Conservation (phyloP, 2,888 invertebrate genomes). For the Lithophane leautieri region DNA sequence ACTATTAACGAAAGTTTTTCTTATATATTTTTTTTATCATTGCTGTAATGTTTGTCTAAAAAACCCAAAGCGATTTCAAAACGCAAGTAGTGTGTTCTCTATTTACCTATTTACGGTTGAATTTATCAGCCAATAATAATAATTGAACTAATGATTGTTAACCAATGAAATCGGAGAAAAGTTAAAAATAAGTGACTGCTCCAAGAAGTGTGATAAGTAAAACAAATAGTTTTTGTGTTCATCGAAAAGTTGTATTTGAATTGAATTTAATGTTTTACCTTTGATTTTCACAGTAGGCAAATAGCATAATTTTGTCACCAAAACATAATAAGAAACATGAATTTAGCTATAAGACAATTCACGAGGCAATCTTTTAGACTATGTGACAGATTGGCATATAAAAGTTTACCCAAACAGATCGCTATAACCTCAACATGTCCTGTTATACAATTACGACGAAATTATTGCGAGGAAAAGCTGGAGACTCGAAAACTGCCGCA, state of each 20-base stretch:
- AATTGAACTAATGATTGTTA: rapidly evolving
- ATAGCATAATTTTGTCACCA: slow-evolving; percentile 61
- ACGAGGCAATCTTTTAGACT: slow-evolving; percentile 81
- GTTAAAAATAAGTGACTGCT: not conserved
- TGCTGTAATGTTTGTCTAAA: not conserved
- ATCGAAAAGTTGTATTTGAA: slow-evolving; percentile 59
- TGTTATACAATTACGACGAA: slow-evolving; percentile 83
- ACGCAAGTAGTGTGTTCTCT: slow-evolving; percentile 3
- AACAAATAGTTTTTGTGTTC: slow-evolving; percentile 58
- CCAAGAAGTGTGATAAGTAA: not conserved
- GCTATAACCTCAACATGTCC: slow-evolving; percentile 83
- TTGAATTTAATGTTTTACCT: slow-evolving; percentile 70
- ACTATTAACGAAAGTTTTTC: not conserved
- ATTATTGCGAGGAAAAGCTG: slow-evolving; percentile 81
- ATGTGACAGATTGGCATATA: slow-evolving; percentile 80
- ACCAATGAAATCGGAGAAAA: slow-evolving; percentile 19
- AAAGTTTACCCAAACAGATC: slow-evolving; percentile 79
- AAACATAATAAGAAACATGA: slow-evolving; percentile 79
- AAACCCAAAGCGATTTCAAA: slow-evolving; percentile 6
- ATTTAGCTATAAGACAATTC: slow-evolving; percentile 85
- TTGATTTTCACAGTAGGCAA: slow-evolving; percentile 63
- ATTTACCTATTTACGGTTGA: rapidly evolving
- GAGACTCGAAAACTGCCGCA: slow-evolving; percentile 89
- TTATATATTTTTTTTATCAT: not conserved
- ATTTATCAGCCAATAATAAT: not conserved